Conservation (phyloP, 1,140 invertebrate genomes). For the Acromyrmex heyeri region DNA sequence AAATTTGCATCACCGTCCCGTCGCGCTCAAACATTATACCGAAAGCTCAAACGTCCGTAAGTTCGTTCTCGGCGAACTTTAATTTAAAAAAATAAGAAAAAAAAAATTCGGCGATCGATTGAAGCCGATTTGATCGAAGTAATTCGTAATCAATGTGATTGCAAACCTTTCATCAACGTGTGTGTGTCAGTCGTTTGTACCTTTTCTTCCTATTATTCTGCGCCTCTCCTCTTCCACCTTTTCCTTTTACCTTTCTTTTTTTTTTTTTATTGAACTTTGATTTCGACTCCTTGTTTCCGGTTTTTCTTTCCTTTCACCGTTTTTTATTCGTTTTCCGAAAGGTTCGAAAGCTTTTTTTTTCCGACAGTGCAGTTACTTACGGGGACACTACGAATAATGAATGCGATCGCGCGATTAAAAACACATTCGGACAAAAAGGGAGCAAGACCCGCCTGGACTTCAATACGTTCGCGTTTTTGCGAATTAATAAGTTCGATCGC, state of each 20-base stretch:
- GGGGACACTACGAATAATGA: slow-evolving; percentile 54
- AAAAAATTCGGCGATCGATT: not conserved
- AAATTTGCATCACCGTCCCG: slow-evolving; percentile 24
- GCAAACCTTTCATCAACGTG: slow-evolving; percentile 55
- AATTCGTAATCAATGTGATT: slow-evolving; percentile 11
- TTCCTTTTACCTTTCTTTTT: not conserved
- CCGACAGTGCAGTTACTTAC: slow-evolving; percentile 69
- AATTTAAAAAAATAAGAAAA: not conserved
- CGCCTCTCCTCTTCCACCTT: not conserved
- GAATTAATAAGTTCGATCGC: slow-evolving; percentile 43
- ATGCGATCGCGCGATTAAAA: slow-evolving; percentile 41
- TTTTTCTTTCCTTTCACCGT: slow-evolving; percentile 62
- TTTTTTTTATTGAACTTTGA: not conserved
- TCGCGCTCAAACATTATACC: slow-evolving; percentile 31
- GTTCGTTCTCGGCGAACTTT: not conserved
- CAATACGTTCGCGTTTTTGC: slow-evolving; percentile 13
- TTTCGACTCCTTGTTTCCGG: slow-evolving; percentile 48
- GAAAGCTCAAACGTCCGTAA: slow-evolving; percentile 26
- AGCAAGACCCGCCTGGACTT: slow-evolving; percentile 20
- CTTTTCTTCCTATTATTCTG: slow-evolving; percentile 15
- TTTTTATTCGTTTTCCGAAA: slow-evolving; percentile 50
- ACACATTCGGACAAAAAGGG: slow-evolving; percentile 24
- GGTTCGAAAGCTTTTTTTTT: slow-evolving; percentile 41
- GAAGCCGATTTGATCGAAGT: not conserved
- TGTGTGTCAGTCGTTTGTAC: slow-evolving; percentile 4